These are phyloP conservation scores for Apis dorsata DNA, from an alignment of 1,140 invertebrate genomes.

Conservation along the genomic window DNA sequence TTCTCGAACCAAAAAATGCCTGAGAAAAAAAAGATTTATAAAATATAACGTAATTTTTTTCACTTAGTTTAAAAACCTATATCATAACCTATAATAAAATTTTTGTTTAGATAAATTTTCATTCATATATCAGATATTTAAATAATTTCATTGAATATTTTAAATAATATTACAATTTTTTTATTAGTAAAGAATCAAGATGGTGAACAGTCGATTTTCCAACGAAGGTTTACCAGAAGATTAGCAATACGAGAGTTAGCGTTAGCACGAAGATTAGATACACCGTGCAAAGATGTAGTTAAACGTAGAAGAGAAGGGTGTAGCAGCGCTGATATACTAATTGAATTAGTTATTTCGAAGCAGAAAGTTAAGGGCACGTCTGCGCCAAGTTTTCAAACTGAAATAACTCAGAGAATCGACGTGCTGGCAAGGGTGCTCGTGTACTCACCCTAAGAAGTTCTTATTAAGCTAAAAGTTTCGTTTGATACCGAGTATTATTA, in stretches of 20 bases:
- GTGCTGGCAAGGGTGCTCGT: constrained; percentile 41
- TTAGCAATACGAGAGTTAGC: constrained; percentile 58
- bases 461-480: constrained; percentile 65
- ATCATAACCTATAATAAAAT: background rate
- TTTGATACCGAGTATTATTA: constrained; percentile 49
- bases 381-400: constrained; percentile 66
- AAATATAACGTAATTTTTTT: background rate
- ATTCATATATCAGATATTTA: background rate
- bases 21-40: background rate
- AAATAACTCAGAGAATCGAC: constrained; percentile 67
- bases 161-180: too few relatives aligned
- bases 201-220: background rate
- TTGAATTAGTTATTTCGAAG: constrained; percentile 70
- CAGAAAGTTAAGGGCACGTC: constrained; percentile 67
- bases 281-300: constrained; percentile 60
- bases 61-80: background rate
- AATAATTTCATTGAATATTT: too few relatives aligned
- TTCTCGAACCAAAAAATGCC: too few relatives aligned
- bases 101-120: background rate
- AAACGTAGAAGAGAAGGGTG: constrained; percentile 37
- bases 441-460: constrained; percentile 46
- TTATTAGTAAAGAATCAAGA: background rate
- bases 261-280: constrained; percentile 60
- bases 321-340: constrained; percentile 64
- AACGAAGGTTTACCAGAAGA: constrained; percentile 22